Percentiles rank a stretch among this genome's conserved stretches.
These are phyloP conservation scores for Toxostoma redivivum DNA, from an alignment of 2,113 vertebrate species.

Conservation along the genomic window DNA sequence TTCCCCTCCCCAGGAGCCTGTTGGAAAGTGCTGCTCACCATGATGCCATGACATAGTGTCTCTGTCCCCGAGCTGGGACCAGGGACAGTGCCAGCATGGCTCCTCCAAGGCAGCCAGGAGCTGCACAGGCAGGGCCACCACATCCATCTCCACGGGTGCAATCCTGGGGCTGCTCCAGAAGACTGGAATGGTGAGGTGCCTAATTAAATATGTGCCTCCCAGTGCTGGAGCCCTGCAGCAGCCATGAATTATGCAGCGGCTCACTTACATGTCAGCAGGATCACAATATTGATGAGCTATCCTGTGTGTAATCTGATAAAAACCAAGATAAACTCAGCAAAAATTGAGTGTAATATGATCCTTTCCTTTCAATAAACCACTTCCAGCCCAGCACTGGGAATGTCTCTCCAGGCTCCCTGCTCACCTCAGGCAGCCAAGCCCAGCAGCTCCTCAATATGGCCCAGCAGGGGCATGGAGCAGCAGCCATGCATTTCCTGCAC, in stretches of 20 bases:
- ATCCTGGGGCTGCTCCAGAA: background rate
- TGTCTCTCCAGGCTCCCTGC: background rate
- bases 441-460: background rate
- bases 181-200: background rate
- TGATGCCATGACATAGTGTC: background rate
- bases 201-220: conserved; percentile 42
- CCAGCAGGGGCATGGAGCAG: fast-evolving
- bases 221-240: conserved; percentile 20
- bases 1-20: background rate
- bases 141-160: background rate
- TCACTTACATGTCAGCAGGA: conserved; percentile 53
- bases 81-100: fast-evolving
- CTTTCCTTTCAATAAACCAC: conserved; percentile 36
- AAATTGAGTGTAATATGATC: conserved; percentile 43
- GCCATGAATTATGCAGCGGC: conserved; percentile 59
- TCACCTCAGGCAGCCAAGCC: background rate
- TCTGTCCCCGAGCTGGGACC: fast-evolving
- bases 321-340: conserved; percentile 64
- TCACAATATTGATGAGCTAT: conserved; percentile 67
- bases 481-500: background rate
- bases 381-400: background rate
- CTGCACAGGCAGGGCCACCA: background rate
- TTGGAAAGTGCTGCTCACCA: background rate
- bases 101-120: background rate
- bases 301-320: conserved; percentile 52